These are phyloP conservation scores for Hycleus cichorii DNA, from an alignment of 1,140 invertebrate species.

Conservation along the genomic window DNA sequence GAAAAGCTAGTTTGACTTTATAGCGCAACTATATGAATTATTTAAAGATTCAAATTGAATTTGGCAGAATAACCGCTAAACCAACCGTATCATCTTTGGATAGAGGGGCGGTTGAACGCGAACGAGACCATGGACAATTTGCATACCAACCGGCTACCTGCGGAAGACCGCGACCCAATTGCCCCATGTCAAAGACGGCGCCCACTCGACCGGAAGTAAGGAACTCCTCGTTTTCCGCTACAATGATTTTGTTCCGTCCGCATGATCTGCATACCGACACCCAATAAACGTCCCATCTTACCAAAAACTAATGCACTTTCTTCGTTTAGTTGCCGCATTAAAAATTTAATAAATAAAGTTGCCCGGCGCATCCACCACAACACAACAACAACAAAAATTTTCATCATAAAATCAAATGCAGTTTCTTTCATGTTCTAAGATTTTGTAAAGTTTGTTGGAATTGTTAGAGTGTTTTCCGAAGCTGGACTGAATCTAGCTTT, in stretches of 20 bases:
- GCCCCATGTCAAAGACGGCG: conserved; percentile 16
- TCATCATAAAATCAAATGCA: too few relatives aligned
- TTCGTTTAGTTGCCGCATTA: too few relatives aligned
- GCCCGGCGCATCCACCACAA: too few relatives aligned
- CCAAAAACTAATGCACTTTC: conserved; percentile 8
- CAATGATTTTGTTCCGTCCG: conserved; percentile 12
- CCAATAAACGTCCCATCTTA: background rate
- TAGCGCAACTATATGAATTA: too few relatives aligned
- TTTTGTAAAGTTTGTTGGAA: conserved; percentile 8
- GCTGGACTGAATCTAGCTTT: conserved; percentile 1
- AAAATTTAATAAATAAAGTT: too few relatives aligned
- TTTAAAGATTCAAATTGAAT: too few relatives aligned
- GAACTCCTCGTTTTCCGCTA: conserved; percentile 20
- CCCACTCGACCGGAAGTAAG: conserved; percentile 18
- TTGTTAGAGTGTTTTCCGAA: conserved; percentile 6
- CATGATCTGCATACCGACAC: conserved; percentile 20
- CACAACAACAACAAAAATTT: too few relatives aligned
- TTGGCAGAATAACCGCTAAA: too few relatives aligned
- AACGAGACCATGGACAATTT: conserved; percentile 7
- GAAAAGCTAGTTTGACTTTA: too few relatives aligned
- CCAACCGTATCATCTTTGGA: too few relatives aligned
- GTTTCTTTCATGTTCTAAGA: background rate
- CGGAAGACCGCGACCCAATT: conserved; percentile 18
- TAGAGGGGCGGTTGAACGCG: background rate
- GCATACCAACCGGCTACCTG: conserved; percentile 20